phyloP scores from a whole-genome alignment of 2,888 invertebrate species.

The Melitaea athalia region DNA sequence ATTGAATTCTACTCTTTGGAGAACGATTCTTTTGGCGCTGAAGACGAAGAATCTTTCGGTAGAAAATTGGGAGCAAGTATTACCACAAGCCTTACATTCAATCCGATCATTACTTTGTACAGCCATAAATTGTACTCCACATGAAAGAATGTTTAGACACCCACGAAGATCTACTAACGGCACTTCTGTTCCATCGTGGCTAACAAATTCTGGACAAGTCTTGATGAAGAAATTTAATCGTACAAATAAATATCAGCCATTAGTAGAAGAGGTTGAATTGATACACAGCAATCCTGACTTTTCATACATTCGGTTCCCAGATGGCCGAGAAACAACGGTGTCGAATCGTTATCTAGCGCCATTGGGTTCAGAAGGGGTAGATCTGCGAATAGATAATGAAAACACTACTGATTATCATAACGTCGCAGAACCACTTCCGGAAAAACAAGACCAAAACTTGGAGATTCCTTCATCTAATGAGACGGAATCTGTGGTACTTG shows the following conservation, averaged over 20 bases:
- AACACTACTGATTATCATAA: too few relatives aligned
- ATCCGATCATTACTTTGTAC: conserved; percentile 35
- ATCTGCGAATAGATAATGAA: too few relatives aligned
- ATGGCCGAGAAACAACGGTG: too few relatives aligned
- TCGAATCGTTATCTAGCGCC: too few relatives aligned
- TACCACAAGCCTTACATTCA: conserved; percentile 29
- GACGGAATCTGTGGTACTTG: too few relatives aligned
- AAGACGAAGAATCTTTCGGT: background rate
- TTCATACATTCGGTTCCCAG: too few relatives aligned
- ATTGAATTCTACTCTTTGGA: conserved; percentile 11
- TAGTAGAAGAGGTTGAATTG: too few relatives aligned
- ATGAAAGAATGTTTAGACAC: conserved; percentile 31
- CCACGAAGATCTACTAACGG: conserved; percentile 23
- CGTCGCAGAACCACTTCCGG: too few relatives aligned
- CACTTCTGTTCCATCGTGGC: conserved; percentile 16
- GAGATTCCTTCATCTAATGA: too few relatives aligned
- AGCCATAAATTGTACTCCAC: conserved; percentile 26
- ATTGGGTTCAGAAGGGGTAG: too few relatives aligned
- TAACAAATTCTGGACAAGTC: background rate
- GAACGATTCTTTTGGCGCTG: background rate
- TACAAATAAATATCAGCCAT: background rate
- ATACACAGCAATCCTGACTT: too few relatives aligned
- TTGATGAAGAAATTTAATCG: background rate
- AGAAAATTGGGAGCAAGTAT: conserved; percentile 24
- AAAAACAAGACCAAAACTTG: too few relatives aligned